Conservation (phyloP, 1,140 invertebrate genomes). For the Saccostrea glomerata region DNA sequence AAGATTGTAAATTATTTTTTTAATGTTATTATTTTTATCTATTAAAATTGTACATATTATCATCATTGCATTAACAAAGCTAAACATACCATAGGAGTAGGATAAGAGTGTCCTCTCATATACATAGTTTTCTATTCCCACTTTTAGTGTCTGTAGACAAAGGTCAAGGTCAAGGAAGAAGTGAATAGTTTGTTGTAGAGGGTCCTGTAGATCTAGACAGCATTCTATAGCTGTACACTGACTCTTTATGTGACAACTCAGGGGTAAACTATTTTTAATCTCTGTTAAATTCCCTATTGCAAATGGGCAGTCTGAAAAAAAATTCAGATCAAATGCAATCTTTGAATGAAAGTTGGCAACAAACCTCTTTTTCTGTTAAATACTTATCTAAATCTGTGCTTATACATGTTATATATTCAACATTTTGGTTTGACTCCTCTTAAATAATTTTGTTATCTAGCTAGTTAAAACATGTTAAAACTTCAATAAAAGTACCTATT, state of each 20-base stretch:
- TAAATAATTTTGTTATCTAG: background rate
- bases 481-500: background rate
- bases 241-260: conserved; percentile 45
- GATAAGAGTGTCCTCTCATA: background rate
- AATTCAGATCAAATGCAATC: background rate
- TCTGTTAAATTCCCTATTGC: background rate
- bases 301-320: conserved; percentile 10
- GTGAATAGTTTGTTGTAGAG: conserved; percentile 41
- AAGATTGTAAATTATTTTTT: no score
- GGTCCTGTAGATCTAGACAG: conserved; percentile 45
- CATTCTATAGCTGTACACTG: conserved; percentile 51
- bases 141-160: conserved; percentile 21
- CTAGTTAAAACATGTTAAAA: no score
- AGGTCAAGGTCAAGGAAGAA: conserved; percentile 39
- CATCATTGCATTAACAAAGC: background rate
- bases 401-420: background rate
- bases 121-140: conserved; percentile 31
- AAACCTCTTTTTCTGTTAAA: background rate
- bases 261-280: background rate
- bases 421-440: background rate
- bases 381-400: background rate
- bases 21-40: background rate
- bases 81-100: background rate
- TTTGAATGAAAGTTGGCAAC: background rate
- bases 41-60: background rate